Percentiles rank a stretch among this genome's conserved stretches.
Conservation (phyloP, 2,113 vertebrate genomes). For the Cathartes aura region DNA sequence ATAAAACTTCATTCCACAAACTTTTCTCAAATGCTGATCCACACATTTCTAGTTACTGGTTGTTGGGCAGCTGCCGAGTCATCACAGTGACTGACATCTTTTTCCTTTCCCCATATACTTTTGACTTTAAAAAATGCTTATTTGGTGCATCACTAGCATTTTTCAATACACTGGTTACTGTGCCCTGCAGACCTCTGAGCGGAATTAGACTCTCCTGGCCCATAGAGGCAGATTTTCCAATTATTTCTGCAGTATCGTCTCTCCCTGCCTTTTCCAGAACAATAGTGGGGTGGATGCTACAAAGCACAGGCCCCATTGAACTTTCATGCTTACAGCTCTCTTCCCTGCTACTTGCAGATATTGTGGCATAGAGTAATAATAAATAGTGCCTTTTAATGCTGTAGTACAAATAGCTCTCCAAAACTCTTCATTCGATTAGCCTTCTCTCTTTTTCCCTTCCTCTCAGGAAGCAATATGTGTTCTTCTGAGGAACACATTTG, state of each 20-base stretch:
- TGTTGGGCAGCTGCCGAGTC: constrained; percentile 56
- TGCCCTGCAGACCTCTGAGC: constrained; percentile 51
- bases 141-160: constrained; percentile 67
- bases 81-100: constrained; percentile 65
- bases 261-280: neutral
- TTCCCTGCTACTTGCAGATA: neutral
- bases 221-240: neutral
- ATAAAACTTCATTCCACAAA: constrained; percentile 48
- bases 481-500: neutral
- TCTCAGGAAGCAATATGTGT: neutral
- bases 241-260: constrained; percentile 11
- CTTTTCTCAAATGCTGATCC: constrained; percentile 65
- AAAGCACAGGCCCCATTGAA: neutral
- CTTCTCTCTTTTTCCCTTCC: neutral
- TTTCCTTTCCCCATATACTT: constrained; percentile 40
- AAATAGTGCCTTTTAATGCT: neutral
- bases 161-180: constrained; percentile 66
- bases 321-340: neutral
- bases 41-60: constrained; percentile 23
- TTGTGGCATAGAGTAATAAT: neutral
- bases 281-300: neutral
- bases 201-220: constrained; percentile 42
- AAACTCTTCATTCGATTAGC: neutral
- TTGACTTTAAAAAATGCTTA: constrained; percentile 72
- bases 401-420: neutral